Evolutionary conservation across 2,113 vertebrate genomes (phyloP), one percentile per base, ranked within the genome.

Genomic region (Phrynosoma platyrhinos): DNA sequence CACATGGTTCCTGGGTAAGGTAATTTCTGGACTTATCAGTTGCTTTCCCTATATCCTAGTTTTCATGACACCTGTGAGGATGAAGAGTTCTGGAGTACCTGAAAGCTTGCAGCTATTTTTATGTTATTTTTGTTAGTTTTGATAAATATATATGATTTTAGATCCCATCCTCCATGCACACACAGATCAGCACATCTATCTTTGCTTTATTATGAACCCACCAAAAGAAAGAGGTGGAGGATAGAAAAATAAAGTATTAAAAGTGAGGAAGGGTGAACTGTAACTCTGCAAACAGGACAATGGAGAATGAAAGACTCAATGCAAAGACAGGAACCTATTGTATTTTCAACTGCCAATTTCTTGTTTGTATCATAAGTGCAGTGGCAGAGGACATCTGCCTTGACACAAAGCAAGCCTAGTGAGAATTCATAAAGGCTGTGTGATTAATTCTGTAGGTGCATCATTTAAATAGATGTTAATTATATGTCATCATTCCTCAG

Each of bases 391-490:
- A 69, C 87, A 75, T 58, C 55, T 89, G 90, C 6, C 47, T 9
- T 16, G n/a, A 42, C 76, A 91, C 84, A 75, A 68, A 89, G 87
- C 82, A 82, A n/a, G 53, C 77, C 83, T 85, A 80, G 9, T 8
- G 0, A 58, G 90, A 86, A 90, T 71, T 86, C 80, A 83, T n/a
- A 62, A 90, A 84, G 66, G 84, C 10, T 13, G 87, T 58, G 7
- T 92, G 91, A 91, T 93, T 93, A 89, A 84, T 84, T 88, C 89
- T 77, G 55, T 36, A 2, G 62, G 88, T 90, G 93, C 79, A 83
- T 81, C 92, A 96, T 92, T 95, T 93, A 95, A 79, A 27, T 87
- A 7, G 78, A 64, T 9, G 55, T 79, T 95, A 95, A 96, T 94
- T 91, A 89, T 36, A 88, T 25, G 74, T 66, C 87, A 27, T 87